A percentile compares a stretch with the other conserved stretches of the same genome.
These are phyloP conservation scores for Elachura formosa DNA, from an alignment of 2,113 vertebrate genomes.

Conservation along the genomic window DNA sequence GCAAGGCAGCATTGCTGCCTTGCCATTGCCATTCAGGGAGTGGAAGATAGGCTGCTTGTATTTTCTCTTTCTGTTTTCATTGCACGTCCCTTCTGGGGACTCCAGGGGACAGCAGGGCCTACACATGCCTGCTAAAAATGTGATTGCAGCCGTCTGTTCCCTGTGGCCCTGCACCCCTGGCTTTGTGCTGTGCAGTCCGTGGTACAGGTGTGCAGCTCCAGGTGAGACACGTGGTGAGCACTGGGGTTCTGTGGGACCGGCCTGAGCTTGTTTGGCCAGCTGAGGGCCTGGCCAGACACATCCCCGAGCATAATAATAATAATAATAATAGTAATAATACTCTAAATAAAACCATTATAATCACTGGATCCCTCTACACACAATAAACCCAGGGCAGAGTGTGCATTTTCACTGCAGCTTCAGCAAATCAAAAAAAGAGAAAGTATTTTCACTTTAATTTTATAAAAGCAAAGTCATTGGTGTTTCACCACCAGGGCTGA, in stretches of 20 bases:
- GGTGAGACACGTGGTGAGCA: accelerated
- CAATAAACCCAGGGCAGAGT: background rate
- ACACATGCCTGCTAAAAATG: background rate
- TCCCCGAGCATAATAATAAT: background rate
- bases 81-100: background rate
- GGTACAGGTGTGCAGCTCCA: background rate
- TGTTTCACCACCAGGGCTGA: background rate
- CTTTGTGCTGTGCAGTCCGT: no score
- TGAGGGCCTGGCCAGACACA: background rate
- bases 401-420: background rate
- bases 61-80: background rate
- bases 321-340: no score
- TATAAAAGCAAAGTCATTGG: background rate
- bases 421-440: background rate
- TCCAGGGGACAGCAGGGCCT: background rate
- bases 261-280: background rate
- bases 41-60: background rate
- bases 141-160: background rate
- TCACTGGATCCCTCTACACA: background rate
- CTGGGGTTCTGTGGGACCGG: accelerated
- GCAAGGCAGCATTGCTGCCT: background rate
- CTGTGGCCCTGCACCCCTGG: background rate
- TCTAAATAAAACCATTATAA: background rate
- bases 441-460: background rate
- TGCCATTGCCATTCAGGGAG: accelerated